A percentile compares a stretch with the other conserved stretches of the same genome.
Conservation (phyloP, 1,140 invertebrate species). For the Neoseiulus cucumeris region DNA sequence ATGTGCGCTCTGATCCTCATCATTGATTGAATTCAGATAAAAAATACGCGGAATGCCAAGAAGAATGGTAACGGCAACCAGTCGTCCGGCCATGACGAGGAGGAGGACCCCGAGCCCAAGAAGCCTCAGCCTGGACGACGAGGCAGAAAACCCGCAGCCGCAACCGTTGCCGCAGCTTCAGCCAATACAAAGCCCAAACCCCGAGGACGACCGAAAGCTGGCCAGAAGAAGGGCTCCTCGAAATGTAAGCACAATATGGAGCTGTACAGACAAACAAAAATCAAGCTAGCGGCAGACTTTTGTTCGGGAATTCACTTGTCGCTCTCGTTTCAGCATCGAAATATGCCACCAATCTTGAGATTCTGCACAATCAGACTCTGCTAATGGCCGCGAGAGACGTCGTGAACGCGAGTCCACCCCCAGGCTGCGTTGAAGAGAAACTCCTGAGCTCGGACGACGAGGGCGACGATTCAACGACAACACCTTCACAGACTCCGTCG, state of each 20-base stretch:
- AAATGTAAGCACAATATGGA: no score
- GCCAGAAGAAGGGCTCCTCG: conserved; percentile 23
- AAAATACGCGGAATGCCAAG: conserved; percentile 31
- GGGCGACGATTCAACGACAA: background rate
- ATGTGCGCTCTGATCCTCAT: no score
- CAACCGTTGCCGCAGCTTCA: conserved; percentile 16
- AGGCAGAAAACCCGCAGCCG: conserved; percentile 16
- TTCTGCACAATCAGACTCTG: conserved; percentile 70
- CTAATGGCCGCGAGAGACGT: conserved; percentile 45
- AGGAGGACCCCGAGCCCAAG: conserved; percentile 28
- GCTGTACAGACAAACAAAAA: conserved; percentile 37
- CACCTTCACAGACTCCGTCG: no score
- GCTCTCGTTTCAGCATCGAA: background rate
- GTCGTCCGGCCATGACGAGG: conserved; percentile 19
- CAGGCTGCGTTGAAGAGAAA: conserved; percentile 71
- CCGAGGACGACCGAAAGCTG: conserved; percentile 24
- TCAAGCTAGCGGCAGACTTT: no score
- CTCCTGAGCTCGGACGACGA: conserved; percentile 26
- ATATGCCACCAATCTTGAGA: conserved; percentile 58
- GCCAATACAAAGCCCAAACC: conserved; percentile 18
- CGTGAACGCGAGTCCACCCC: conserved; percentile 37
- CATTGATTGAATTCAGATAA: conserved; percentile 26
- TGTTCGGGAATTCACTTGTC: conserved; percentile 37
- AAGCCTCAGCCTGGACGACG: conserved; percentile 25
- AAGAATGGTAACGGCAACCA: conserved; percentile 12